These are phyloP conservation scores for Danionella dracula DNA, from an alignment of 2,797 vertebrate genomes.

Conservation along the genomic window DNA sequence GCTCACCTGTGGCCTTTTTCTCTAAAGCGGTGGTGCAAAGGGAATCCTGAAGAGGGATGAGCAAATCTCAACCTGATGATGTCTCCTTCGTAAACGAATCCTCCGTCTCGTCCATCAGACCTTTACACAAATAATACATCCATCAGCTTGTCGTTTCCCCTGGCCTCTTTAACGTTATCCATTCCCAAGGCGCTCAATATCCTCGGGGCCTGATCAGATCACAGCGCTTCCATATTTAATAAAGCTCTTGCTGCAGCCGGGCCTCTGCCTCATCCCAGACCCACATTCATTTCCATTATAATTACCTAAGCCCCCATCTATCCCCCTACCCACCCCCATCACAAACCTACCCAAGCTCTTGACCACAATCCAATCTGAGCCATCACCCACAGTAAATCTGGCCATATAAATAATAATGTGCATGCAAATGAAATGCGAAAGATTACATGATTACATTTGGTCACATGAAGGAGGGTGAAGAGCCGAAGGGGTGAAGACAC, in stretches of 20 bases:
- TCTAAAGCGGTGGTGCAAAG: background rate
- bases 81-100: slow-evolving; percentile 44
- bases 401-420: slow-evolving; percentile 58
- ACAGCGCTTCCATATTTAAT: slow-evolving; percentile 58
- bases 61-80: slow-evolving; percentile 44
- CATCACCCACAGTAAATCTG: slow-evolving; percentile 52
- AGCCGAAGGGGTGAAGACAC: slow-evolving; percentile 28
- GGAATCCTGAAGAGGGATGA: slow-evolving; percentile 26
- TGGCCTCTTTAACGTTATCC: slow-evolving; percentile 50
- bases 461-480: slow-evolving; percentile 43
- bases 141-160: slow-evolving; percentile 48
- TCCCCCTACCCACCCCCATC: slow-evolving; percentile 26
- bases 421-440: slow-evolving; percentile 58
- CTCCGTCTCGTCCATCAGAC: slow-evolving; percentile 41
- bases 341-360: slow-evolving; percentile 37
- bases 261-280: slow-evolving; percentile 45
- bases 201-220: slow-evolving; percentile 50
- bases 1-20: slow-evolving; percentile 28
- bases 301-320: slow-evolving; percentile 46
- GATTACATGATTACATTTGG: slow-evolving; percentile 59
- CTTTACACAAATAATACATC: slow-evolving; percentile 52
- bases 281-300: slow-evolving; percentile 54
- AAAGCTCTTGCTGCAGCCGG: slow-evolving; percentile 46
- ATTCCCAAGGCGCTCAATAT: slow-evolving; percentile 49
- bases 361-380: slow-evolving; percentile 57